Conservation (phyloP, 2,113 vertebrate genomes). For the Glaucidium brasilianum region DNA sequence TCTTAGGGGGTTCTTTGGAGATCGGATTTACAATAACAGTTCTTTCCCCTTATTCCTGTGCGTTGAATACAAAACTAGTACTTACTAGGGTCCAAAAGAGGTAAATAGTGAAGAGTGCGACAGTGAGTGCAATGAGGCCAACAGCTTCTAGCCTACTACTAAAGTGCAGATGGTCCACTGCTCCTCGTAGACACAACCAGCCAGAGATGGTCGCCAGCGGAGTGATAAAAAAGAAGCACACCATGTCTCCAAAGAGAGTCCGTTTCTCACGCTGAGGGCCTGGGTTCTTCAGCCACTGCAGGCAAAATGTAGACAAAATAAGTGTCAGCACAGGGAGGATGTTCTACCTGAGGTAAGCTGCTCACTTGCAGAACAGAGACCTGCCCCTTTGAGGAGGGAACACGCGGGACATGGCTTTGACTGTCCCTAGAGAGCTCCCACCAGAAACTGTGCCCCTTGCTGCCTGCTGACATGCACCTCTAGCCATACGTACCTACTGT, state of each 20-base stretch:
- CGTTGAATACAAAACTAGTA: background rate
- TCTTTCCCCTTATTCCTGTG: background rate
- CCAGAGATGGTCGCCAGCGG: constrained; percentile 80
- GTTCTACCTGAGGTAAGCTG: background rate
- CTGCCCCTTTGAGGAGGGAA: background rate
- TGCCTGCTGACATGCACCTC: background rate
- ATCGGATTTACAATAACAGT: too few relatives aligned
- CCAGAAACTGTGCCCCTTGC: accelerated
- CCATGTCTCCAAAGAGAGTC: constrained; percentile 82
- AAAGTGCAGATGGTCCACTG: constrained; percentile 84
- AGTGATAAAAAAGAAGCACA: constrained; percentile 84
- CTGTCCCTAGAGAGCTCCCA: background rate
- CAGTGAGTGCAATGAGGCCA: constrained; percentile 84
- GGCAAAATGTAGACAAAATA: constrained; percentile 24
- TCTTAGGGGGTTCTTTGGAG: too few relatives aligned
- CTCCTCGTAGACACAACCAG: constrained; percentile 82
- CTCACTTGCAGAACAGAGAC: background rate
- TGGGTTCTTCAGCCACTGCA: constrained; percentile 81
- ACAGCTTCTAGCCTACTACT: constrained; percentile 83
- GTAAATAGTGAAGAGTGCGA: constrained; percentile 86
- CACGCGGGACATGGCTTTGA: accelerated
- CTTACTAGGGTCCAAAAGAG: constrained; percentile 86
- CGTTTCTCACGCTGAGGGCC: constrained; percentile 80
- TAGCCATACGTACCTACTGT: accelerated
- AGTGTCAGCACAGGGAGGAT: background rate